A percentile compares a stretch with the other conserved stretches of the same genome.
Evolutionary conservation across 2,797 vertebrate species (phyloP).

Genomic region (Crax fasciolata): DNA sequence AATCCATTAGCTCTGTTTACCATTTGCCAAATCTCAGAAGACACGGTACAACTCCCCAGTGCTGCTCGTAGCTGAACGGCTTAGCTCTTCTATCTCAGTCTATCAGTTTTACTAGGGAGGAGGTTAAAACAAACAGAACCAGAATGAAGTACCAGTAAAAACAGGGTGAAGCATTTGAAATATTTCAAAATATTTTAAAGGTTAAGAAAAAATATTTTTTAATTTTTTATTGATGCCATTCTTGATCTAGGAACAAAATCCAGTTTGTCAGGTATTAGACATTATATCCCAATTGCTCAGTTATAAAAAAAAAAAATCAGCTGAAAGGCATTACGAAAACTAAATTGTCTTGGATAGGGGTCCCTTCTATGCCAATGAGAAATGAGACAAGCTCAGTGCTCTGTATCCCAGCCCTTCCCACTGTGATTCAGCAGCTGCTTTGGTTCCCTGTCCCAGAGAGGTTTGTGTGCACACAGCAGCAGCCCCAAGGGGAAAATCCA

Average conservation of each 20-base stretch:
- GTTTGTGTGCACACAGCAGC: neutral
- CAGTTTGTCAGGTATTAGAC: neutral
- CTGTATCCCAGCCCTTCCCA: neutral
- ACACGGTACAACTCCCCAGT: no score
- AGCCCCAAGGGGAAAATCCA: fast-evolving
- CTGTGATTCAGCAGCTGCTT: neutral
- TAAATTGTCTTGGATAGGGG: neutral
- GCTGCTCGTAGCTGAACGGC: neutral
- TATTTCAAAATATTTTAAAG: neutral
- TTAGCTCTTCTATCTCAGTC: neutral
- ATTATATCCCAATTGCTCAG: neutral
- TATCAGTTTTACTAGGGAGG: neutral
- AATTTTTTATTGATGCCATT: neutral
- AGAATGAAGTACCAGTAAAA: neutral
- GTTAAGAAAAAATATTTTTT: neutral
- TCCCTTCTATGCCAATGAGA: neutral
- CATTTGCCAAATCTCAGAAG: neutral
- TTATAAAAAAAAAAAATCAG: neutral
- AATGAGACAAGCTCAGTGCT: neutral
- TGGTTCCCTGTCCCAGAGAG: fast-evolving
- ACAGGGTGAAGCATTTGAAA: fast-evolving
- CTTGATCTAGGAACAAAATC: neutral
- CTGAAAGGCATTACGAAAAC: neutral
- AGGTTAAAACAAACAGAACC: neutral
- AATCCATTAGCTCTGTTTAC: neutral